Conservation (phyloP, 2,113 vertebrate genomes). For the Ptyas mucosa region DNA sequence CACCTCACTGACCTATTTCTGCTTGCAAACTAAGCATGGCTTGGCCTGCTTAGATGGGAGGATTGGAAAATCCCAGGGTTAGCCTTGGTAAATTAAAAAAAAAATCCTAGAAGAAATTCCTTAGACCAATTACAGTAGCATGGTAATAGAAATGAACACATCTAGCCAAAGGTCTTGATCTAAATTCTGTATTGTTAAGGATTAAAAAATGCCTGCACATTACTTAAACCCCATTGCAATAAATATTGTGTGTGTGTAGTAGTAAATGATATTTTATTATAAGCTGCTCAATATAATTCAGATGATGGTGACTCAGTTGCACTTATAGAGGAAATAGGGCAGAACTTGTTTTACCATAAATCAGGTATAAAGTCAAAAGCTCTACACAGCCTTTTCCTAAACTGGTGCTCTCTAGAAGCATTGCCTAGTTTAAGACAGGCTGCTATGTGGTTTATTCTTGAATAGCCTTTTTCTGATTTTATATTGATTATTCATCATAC, state of each 20-base stretch:
- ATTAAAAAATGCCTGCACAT: accelerated
- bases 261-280: background rate
- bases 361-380: background rate
- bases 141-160: too few relatives aligned
- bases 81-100: background rate
- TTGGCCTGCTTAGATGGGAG: background rate
- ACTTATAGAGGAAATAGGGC: background rate
- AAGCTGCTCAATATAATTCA: background rate
- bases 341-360: background rate
- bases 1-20: background rate
- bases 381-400: background rate
- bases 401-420: background rate
- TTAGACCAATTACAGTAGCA: accelerated
- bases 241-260: background rate
- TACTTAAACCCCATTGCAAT: background rate
- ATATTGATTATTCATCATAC: background rate
- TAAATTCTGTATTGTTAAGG: background rate
- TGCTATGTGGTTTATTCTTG: background rate
- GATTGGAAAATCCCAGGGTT: background rate
- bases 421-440: background rate
- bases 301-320: background rate
- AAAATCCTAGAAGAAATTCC: background rate
- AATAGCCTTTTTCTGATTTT: background rate
- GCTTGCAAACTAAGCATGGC: background rate
- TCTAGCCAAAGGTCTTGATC: background rate